Conservation (phyloP, 1,140 invertebrate species). For the Chrysomallon squamiferum region DNA sequence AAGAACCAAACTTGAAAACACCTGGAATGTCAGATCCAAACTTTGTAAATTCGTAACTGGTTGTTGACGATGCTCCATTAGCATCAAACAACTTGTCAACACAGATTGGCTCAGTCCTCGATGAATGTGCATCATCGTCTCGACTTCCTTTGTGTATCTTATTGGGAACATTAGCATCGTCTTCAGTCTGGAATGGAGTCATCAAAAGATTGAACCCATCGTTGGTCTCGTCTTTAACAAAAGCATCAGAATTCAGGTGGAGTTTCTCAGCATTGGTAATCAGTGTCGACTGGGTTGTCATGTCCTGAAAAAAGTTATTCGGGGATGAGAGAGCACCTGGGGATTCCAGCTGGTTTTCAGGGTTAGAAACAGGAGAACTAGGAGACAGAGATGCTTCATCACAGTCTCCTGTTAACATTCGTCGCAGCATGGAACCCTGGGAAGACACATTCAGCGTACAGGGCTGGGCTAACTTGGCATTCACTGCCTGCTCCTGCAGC, state of each 20-base stretch:
- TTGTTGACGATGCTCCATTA: conserved; percentile 22
- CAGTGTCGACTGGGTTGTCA: conserved; percentile 43
- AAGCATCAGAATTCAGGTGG: conserved; percentile 29
- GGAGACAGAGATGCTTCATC: conserved; percentile 8
- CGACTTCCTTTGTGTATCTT: conserved; percentile 24
- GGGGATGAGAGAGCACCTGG: conserved; percentile 24
- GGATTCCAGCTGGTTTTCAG: conserved; percentile 21
- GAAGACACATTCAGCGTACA: too few relatives aligned
- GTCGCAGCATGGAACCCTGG: conserved; percentile 21
- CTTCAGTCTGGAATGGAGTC: conserved; percentile 12
- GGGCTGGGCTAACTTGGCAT: too few relatives aligned
- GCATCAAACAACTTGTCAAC: conserved; percentile 33
- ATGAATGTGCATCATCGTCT: conserved; percentile 35
- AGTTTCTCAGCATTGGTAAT: conserved; percentile 40
- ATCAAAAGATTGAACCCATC: conserved; percentile 29
- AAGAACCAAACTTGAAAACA: conserved; percentile 26
- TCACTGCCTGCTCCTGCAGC: too few relatives aligned
- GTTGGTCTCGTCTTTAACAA: conserved; percentile 15
- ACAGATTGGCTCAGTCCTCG: conserved; percentile 19
- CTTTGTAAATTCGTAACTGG: conserved; percentile 38
- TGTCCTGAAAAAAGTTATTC: conserved; percentile 25
- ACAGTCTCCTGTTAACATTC: conserved; percentile 25
- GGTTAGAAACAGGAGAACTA: conserved; percentile 23
- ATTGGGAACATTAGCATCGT: conserved; percentile 22
- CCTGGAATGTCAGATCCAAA: conserved; percentile 33